These are phyloP conservation scores for Strix uralensis DNA, from an alignment of 2,113 vertebrate genomes.

Conservation along the genomic window DNA sequence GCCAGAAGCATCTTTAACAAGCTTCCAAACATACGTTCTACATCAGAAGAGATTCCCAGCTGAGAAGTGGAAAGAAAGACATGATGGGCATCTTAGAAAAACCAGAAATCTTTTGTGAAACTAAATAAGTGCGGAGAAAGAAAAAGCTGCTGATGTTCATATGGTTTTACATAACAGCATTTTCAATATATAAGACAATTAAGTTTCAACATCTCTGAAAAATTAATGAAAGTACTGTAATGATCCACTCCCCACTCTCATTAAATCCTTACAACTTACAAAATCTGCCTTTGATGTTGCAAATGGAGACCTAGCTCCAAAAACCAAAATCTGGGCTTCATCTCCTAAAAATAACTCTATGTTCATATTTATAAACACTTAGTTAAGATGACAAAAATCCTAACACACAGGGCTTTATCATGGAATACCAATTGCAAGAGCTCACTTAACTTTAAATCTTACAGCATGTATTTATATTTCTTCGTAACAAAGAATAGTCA, in stretches of 20 bases:
- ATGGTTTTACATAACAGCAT: background rate
- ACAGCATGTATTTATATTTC: background rate
- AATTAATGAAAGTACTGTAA: background rate
- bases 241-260: background rate
- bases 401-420: background rate
- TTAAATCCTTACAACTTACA: background rate
- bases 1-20: conserved; percentile 32
- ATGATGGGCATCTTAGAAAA: background rate
- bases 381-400: background rate
- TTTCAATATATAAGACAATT: conserved; percentile 24
- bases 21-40: conserved; percentile 56
- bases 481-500: background rate
- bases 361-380: background rate
- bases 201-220: background rate
- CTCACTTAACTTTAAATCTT: background rate
- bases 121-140: conserved; percentile 45
- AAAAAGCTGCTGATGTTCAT: conserved; percentile 19
- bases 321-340: background rate
- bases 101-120: conserved; percentile 24
- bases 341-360: background rate
- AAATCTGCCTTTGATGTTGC: conserved; percentile 23
- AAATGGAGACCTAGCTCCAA: background rate
- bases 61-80: conserved; percentile 29
- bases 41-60: conserved; percentile 51
- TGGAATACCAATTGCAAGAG: background rate